phyloP scores from a whole-genome alignment of 2,113 vertebrate species.

The Thalassarche chlororhynchos region DNA sequence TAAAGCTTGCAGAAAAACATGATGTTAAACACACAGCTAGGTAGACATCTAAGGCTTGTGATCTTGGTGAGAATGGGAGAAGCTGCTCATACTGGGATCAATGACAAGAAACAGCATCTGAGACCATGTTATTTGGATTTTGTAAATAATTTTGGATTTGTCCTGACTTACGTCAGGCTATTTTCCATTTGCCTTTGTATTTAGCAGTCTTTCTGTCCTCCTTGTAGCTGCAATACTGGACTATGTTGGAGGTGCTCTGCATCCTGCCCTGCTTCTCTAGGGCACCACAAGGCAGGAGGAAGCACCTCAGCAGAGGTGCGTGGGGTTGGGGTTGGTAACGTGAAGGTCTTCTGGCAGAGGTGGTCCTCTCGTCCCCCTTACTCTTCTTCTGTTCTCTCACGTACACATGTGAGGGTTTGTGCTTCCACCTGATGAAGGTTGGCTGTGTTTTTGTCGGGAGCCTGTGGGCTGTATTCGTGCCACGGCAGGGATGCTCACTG shows the following conservation, averaged over 20 bases:
- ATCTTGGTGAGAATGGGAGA: not conserved
- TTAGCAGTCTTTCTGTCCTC: not conserved
- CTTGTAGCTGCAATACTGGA: not conserved
- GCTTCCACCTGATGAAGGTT: not conserved
- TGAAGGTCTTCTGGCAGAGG: not conserved
- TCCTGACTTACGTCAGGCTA: not conserved
- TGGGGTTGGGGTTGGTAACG: not conserved
- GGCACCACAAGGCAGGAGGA: not conserved
- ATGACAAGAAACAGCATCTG: not conserved
- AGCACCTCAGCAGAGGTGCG: not conserved
- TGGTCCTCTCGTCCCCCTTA: fast-evolving
- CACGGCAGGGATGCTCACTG: not conserved
- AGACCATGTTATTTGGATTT: not conserved
- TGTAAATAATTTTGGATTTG: not conserved
- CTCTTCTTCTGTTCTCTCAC: not conserved
- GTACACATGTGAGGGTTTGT: not conserved
- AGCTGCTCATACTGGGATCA: not conserved
- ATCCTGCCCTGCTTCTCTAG: not conserved
- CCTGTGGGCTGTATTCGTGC: no score
- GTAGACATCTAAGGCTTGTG: not conserved
- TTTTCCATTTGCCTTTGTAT: not conserved
- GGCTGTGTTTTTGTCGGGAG: not conserved
- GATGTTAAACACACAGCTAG: not conserved
- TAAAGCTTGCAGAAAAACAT: not conserved
- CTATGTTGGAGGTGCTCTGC: fast-evolving